Base-by-base conservation (phyloP, 2,113 vertebrate species). In the Petrocephalus microphthalmus region DNA sequence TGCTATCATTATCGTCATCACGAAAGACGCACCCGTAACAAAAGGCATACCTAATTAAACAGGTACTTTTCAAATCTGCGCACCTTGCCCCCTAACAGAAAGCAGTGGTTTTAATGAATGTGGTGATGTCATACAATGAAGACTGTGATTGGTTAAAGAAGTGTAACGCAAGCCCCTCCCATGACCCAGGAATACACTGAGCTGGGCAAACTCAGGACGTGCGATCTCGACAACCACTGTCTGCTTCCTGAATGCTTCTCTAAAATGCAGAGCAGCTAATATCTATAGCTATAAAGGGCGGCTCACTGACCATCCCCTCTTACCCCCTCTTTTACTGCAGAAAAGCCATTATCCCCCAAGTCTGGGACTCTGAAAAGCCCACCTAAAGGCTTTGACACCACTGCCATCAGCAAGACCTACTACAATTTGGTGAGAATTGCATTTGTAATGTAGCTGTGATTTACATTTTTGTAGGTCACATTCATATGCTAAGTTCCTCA, bases 401-500 rank as follows among this genome's bases (percentile, higher is more conserved):
- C 95, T 87, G 96, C 97, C 94, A 96, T 97, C 93, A 98, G 96
- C 93, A 99, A 99, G 94, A 98, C 98, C 87, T 99, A 99, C 93
- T 99, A 99, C 91, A 99, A 99, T 29, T 97, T 98, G 97, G 98
- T 99, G 90, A 98, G 98, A 94, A 88, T 89, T 17, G 1, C 37
- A 53, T 89, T 87, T 78, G 54, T 29, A 5, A 45, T 52, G 33
- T 87, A 49, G 45, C 4, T 51, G 86, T 49, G 86, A 7, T 25
- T 20, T 82, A 82, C 19, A 33, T 10, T 83, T 22, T 83, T 13
- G 8, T 47, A 10, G 19, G 8, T 47, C 81, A 83, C 13, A 37
- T 49, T 83, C 42, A 47, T 22, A 22, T 83, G 81, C 37, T n/a
- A 6, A 67, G n/a, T 37, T 37, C 54, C 42, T 51, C 20, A 84